phyloP scores from a whole-genome alignment of 2,888 invertebrate species.

The Drosophila buzzatii region DNA sequence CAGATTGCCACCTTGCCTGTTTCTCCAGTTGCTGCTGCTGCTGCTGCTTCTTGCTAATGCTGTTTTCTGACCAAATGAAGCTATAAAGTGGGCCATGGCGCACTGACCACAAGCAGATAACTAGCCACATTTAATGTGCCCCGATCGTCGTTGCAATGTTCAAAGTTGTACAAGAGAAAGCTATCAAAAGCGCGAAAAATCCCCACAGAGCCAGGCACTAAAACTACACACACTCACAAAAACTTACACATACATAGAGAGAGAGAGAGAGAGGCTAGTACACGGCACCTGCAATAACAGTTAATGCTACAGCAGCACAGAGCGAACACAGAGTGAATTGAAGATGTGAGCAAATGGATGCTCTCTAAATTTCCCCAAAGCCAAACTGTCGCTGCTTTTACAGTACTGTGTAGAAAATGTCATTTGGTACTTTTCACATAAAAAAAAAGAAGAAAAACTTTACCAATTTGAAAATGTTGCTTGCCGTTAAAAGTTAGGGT shows the following conservation, averaged over 20 bases:
- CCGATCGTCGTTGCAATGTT: constrained; percentile 54
- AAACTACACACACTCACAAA: constrained; percentile 27
- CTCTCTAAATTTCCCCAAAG: constrained; percentile 72
- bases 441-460: not conserved
- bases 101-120: constrained; percentile 63
- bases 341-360: constrained; percentile 41
- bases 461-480: not conserved
- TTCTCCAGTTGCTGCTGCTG: constrained; percentile 24
- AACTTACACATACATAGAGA: not conserved
- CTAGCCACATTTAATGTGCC: constrained; percentile 67
- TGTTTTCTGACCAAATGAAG: constrained; percentile 65
- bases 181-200: constrained; percentile 71
- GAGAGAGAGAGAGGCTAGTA: constrained; percentile 11
- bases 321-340: constrained; percentile 21
- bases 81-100: constrained; percentile 75
- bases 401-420: not conserved
- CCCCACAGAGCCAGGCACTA: constrained; percentile 62
- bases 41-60: constrained; percentile 7
- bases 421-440: constrained; percentile 10
- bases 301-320: constrained; percentile 18
- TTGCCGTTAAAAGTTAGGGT: constrained; percentile 3
- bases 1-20: constrained; percentile 1
- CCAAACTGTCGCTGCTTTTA: constrained; percentile 14
- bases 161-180: constrained; percentile 73
- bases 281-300: constrained; percentile 46